Base-by-base conservation (phyloP, 2,113 vertebrate genomes). In the Platysteira castanea region DNA sequence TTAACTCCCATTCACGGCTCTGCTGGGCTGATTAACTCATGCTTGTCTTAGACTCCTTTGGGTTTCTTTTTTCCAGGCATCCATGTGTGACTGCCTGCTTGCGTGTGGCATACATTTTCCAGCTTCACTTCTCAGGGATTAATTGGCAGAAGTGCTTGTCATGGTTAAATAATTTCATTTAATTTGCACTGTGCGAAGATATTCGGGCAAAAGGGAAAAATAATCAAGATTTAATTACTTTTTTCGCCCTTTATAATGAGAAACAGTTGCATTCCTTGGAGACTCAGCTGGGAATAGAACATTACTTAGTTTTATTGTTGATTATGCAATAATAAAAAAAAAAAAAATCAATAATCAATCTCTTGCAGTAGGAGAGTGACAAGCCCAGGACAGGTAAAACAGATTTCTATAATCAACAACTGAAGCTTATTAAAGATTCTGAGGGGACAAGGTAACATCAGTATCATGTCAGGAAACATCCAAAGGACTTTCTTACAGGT, bases 211-310 rank as follows among this genome's bases (percentile, higher is more conserved):
- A 97, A 93, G 79, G 85, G n/a, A 95, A 98, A 95, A 97, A 96
- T 94, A 97, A 97, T 96, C 95, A 95, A 94, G 91, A 94, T 92
- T 96, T 96, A 97, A 97, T 96, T 95, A 94, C 35, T 75, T 81
- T 33, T 7, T 1, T 1, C 10, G 28, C 49, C 30, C 13, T 53
- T 94, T 50, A n/a, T 90, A 97, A 97, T 84, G 61, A 96, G 95
- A 87, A 95, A 74, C 80, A 95, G 75, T 96, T 95, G 92, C 39
- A 84, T 70, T 93, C 93, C 68, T 92, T 85, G 86, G 70, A 95
- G 76, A 95, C 81, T 79, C 77, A 71, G 89, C 61, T 97, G 46
- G 83, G 75, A 94, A 73, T 71, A 53, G 15, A 95, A 69, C 57
- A 93, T 92, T 50, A 87, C 47, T 93, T 56, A 56, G 67, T 79